phyloP scores from a whole-genome alignment of 2,797 vertebrate genomes.

The Poecilia velifera region DNA sequence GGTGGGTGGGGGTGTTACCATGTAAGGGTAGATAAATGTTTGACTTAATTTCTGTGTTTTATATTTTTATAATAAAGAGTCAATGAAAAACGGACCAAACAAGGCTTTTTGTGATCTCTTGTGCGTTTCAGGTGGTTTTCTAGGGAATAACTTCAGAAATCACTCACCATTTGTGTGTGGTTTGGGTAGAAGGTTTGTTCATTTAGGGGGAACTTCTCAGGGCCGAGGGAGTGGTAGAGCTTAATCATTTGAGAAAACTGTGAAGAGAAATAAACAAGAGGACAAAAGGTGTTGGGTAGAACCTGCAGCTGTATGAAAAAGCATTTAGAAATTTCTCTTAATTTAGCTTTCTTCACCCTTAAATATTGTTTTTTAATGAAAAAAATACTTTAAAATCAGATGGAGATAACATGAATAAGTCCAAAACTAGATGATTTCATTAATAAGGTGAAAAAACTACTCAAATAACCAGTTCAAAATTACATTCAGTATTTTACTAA shows the following conservation, averaged over 20 bases:
- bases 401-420: too few relatives aligned
- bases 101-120: slow-evolving; percentile 31
- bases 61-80: slow-evolving; percentile 90
- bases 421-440: not conserved
- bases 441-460: not conserved
- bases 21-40: slow-evolving; percentile 79
- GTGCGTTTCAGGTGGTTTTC: not conserved
- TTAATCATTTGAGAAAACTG: slow-evolving; percentile 98
- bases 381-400: not conserved
- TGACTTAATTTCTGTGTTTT: slow-evolving; percentile 87
- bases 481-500: not conserved
- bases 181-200: slow-evolving; percentile 96
- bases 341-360: not conserved
- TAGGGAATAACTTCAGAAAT: slow-evolving; percentile 21
- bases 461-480: not conserved
- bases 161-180: slow-evolving; percentile 97
- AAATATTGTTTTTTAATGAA: not conserved
- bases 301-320: slow-evolving; percentile 1
- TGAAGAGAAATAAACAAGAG: slow-evolving; percentile 52
- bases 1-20: slow-evolving; percentile 58
- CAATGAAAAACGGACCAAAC: slow-evolving; percentile 73
- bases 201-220: slow-evolving; percentile 95
- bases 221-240: slow-evolving; percentile 90
- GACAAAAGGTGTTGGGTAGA: not conserved
- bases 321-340: not conserved